Conservation (phyloP, 1,140 invertebrate genomes). For the Paracyclopina nana region DNA sequence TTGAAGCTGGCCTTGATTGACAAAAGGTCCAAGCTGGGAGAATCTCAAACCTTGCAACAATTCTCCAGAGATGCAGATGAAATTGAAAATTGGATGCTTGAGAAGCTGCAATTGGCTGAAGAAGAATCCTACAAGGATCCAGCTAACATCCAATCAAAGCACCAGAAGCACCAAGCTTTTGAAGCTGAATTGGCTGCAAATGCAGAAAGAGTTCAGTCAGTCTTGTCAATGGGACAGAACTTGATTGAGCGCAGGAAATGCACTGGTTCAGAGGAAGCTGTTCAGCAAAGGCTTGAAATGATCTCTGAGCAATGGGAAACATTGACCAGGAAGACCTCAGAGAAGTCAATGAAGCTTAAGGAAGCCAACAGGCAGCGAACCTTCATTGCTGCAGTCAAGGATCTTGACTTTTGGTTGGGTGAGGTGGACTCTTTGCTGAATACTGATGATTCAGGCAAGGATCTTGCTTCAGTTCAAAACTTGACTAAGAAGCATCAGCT, state of each 20-base stretch:
- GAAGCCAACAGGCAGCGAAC: conserved; percentile 97
- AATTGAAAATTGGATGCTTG: conserved; percentile 99
- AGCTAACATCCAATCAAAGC: conserved; percentile 80
- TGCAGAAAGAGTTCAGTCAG: conserved; percentile 84
- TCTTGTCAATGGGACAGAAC: conserved; percentile 87
- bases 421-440: conserved; percentile 93
- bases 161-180: conserved; percentile 99
- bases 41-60: conserved; percentile 94
- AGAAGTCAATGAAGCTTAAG: conserved; percentile 92
- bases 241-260: conserved; percentile 80
- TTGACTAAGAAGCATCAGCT: conserved; percentile 97
- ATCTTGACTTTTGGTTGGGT: conserved; percentile 98
- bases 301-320: conserved; percentile 98
- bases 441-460: conserved; percentile 93
- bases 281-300: conserved; percentile 65
- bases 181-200: conserved; percentile 97
- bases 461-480: conserved; percentile 93
- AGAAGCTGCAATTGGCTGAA: conserved; percentile 85
- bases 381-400: conserved; percentile 97
- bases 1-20: conserved; percentile 94
- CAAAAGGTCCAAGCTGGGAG: conserved; percentile 82
- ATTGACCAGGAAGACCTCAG: conserved; percentile 87
- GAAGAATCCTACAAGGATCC: conserved; percentile 94
- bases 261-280: conserved; percentile 74
- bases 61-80: conserved; percentile 98